A percentile compares a stretch with the other conserved stretches of the same genome.
Conservation (phyloP, 1,140 invertebrate species). For the Lepidurus arcticus region DNA sequence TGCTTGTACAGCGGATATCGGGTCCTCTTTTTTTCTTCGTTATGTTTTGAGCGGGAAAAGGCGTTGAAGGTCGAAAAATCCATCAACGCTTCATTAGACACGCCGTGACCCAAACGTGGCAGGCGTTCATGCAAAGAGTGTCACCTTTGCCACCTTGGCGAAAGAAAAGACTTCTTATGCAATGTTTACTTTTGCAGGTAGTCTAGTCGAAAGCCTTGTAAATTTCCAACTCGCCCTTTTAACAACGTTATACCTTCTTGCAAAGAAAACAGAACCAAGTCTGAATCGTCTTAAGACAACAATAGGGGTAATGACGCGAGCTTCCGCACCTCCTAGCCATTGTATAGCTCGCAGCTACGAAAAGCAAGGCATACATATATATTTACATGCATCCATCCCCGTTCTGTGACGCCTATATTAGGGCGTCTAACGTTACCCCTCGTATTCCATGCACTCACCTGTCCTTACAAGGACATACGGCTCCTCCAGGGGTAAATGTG, state of each 20-base stretch:
- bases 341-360: background rate
- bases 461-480: no score
- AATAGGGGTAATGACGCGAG: background rate
- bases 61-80: slow-evolving; percentile 10
- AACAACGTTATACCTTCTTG: background rate
- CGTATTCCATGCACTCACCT: no score
- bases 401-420: no score
- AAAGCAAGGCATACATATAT: background rate
- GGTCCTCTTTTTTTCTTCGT: background rate
- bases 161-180: background rate
- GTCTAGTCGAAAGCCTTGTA: background rate
- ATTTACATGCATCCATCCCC: background rate
- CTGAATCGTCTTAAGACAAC: background rate
- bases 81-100: background rate
- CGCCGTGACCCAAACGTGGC: background rate
- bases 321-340: background rate
- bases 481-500: no score
- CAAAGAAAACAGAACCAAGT: background rate
- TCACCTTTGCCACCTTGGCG: background rate
- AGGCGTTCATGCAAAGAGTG: slow-evolving; percentile 13
- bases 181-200: slow-evolving; percentile 6
- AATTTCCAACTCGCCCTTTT: background rate
- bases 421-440: no score
- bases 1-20: background rate
- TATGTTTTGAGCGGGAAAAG: background rate